These are phyloP conservation scores for Vespertilio murinus DNA, from an alignment of 2,797 vertebrate genomes.

Conservation along the genomic window DNA sequence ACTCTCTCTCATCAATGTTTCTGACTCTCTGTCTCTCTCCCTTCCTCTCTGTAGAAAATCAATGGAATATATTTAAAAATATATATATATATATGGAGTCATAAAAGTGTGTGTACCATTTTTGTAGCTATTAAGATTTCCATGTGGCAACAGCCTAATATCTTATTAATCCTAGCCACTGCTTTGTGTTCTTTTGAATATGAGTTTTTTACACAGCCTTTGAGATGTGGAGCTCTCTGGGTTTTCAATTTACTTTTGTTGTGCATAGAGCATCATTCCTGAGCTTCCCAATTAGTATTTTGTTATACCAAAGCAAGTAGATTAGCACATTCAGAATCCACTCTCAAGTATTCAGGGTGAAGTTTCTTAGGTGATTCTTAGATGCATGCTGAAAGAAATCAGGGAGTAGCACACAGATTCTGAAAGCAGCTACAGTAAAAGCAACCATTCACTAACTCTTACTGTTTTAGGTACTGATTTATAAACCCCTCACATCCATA, in stretches of 20 bases:
- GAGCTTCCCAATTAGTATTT: constrained; percentile 1
- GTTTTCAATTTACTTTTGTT: constrained; percentile 51
- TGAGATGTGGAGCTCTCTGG: not conserved
- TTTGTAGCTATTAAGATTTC: not conserved
- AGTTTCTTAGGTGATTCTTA: not conserved
- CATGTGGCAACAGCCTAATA: not conserved
- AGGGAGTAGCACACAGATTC: not conserved
- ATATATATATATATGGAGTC: no score
- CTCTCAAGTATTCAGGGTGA: not conserved
- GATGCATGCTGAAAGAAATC: not conserved
- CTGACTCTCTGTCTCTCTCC: no score
- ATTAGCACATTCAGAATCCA: constrained; percentile 35
- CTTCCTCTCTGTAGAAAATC: no score
- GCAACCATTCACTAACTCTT: not conserved
- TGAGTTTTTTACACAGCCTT: not conserved
- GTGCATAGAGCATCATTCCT: not conserved
- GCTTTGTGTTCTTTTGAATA: not conserved
- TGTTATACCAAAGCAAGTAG: not conserved
- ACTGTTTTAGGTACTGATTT: not conserved
- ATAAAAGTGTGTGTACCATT: not conserved
- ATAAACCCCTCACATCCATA: not conserved
- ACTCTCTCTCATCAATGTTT: no score
- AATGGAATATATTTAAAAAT: no score
- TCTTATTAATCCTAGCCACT: not conserved
- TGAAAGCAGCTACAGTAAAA: not conserved